A percentile compares a stretch with the other conserved stretches of the same genome.
These are phyloP conservation scores for Entelurus aequoreus DNA, from an alignment of 2,113 vertebrate genomes.

Conservation along the genomic window DNA sequence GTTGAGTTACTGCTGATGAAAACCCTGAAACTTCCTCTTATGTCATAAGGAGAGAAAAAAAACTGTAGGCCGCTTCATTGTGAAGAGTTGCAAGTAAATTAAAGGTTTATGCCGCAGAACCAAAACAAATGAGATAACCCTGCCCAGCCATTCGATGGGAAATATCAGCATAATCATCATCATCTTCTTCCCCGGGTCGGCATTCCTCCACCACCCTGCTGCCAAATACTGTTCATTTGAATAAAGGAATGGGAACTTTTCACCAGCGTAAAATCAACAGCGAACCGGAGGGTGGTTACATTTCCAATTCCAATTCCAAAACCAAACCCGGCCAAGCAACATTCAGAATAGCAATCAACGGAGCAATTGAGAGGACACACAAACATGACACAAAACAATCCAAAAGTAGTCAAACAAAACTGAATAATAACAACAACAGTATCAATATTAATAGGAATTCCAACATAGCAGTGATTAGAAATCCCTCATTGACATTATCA, in stretches of 20 bases:
- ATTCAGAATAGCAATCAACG: too few species aligned
- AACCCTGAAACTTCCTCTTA: background rate
- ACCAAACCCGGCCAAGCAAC: too few species aligned
- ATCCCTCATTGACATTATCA: too few species aligned
- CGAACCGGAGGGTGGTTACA: background rate
- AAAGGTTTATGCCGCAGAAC: conserved; percentile 10
- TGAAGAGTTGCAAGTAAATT: conserved; percentile 5
- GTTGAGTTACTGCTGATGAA: conserved; percentile 13
- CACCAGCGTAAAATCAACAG: background rate
- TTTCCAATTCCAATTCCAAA: too few species aligned
- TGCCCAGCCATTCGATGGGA: background rate
- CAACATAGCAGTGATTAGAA: too few species aligned
- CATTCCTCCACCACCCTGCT: background rate
- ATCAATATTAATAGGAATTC: too few species aligned
- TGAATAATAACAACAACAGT: too few species aligned
- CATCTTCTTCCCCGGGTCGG: background rate
- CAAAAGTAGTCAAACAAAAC: too few species aligned
- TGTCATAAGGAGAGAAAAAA: background rate
- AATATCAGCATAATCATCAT: conserved; percentile 1
- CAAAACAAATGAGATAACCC: conserved; percentile 6
- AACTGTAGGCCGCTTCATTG: background rate
- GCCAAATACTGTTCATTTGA: conserved; percentile 1
- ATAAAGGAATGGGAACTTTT: conserved; percentile 1
- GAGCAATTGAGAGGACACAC: too few species aligned
- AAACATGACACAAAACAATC: too few species aligned